Conservation (phyloP, 64 coral and sea anemone species). For the Montipora cactus region DNA sequence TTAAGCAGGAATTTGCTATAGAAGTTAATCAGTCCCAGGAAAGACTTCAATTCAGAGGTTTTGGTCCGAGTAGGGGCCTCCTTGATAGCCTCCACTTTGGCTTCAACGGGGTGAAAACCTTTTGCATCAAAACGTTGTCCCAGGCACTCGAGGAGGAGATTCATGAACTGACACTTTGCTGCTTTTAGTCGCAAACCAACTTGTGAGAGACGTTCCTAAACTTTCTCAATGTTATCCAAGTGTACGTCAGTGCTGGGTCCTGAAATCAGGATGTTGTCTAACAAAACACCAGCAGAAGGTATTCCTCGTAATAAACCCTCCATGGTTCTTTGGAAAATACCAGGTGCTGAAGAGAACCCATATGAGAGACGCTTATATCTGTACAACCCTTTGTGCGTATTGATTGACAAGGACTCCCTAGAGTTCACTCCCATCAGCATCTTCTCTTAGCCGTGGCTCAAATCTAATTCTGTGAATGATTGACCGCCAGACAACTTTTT, state of each 20-base stretch:
- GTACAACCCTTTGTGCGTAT: conserved; percentile 49
- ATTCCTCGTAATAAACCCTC: conserved; percentile 28
- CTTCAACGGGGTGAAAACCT: not conserved
- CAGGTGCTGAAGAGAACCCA: conserved; percentile 8
- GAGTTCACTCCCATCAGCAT: not conserved
- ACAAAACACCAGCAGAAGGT: not conserved
- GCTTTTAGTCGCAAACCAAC: conserved; percentile 28
- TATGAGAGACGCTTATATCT: conserved; percentile 27
- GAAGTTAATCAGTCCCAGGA: too few relatives aligned
- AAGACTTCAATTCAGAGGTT: too few relatives aligned
- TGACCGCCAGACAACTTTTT: not conserved
- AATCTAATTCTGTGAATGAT: not conserved
- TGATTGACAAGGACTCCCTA: conserved; percentile 33
- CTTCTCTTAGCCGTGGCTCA: too few relatives aligned
- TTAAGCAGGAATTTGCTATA: too few relatives aligned
- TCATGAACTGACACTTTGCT: conserved; percentile 36
- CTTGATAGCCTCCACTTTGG: not conserved
- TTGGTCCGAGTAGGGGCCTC: not conserved
- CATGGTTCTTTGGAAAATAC: conserved; percentile 52
- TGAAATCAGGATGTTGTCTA: not conserved
- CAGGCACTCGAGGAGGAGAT: not conserved
- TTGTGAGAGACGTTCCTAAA: not conserved
- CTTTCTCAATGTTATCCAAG: conserved; percentile 34
- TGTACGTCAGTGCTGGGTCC: not conserved
- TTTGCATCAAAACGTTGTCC: not conserved